Percentiles rank a stretch among this genome's conserved stretches.
phyloP scores from a whole-genome alignment of 2,113 vertebrate species.

The Empidonax traillii region DNA sequence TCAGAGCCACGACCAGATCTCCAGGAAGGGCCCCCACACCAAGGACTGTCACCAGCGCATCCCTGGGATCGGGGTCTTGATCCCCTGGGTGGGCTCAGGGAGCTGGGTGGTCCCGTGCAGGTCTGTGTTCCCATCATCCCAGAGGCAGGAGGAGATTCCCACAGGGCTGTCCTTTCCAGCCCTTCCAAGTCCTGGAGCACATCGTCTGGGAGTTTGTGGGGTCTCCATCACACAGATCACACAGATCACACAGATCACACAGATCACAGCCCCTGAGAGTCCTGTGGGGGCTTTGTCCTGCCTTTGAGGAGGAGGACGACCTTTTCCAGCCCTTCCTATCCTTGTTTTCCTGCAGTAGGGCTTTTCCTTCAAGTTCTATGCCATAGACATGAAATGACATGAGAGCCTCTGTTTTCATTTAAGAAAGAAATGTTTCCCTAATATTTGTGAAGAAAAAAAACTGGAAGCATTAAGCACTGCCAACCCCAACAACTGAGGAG shows the following conservation, averaged over 20 bases:
- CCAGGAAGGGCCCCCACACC: neutral
- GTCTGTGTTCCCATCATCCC: neutral
- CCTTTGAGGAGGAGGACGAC: neutral
- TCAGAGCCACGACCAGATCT: neutral
- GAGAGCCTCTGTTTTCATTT: slow-evolving; percentile 18
- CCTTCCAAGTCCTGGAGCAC: neutral
- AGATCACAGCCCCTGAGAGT: neutral
- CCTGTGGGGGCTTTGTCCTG: neutral
- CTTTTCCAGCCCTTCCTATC: neutral
- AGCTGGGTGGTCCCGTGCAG: neutral
- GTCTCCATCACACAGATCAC: neutral
- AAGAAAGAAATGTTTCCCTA: slow-evolving; percentile 3
- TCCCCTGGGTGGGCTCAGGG: accelerated
- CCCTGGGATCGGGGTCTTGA: neutral
- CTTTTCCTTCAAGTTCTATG: neutral
- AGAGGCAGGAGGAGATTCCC: neutral
- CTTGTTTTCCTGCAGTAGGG: neutral
- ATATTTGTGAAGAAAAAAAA: neutral
- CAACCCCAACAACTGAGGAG: neutral
- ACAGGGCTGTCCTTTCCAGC: neutral
- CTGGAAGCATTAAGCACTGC: neutral
- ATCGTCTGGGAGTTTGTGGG: neutral
- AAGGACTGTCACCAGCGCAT: accelerated
- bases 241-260: neutral
- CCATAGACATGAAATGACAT: neutral